Evolutionary conservation across 2,888 invertebrate species (phyloP).

Genomic region (Meta bourneti): DNA sequence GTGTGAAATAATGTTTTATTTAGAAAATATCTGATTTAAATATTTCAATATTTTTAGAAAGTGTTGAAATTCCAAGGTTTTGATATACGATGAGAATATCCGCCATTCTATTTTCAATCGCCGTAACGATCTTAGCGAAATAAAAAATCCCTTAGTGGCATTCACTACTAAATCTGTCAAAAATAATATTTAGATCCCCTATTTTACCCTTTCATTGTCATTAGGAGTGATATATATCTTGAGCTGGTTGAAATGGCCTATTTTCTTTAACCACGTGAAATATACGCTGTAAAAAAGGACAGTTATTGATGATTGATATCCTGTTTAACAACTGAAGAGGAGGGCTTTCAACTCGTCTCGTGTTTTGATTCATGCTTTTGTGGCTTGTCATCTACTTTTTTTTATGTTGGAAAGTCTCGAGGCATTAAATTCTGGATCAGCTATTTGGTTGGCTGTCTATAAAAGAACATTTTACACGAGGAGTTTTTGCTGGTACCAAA

Average conservation of each 20-base stretch:
- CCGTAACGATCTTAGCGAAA: background rate
- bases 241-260: slow-evolving; percentile 22
- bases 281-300: slow-evolving; percentile 25
- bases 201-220: slow-evolving; percentile 43
- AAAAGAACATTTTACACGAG: background rate
- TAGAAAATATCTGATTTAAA: background rate
- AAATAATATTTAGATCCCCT: slow-evolving; percentile 43
- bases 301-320: slow-evolving; percentile 50
- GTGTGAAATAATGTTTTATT: background rate
- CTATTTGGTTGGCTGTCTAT: background rate
- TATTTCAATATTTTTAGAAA: background rate
- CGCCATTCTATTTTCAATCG: background rate
- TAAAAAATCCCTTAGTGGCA: background rate
- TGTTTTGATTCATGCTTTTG: slow-evolving; percentile 49
- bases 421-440: background rate
- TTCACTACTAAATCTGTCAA: slow-evolving; percentile 40
- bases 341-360: slow-evolving; percentile 27
- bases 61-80: background rate
- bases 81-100: background rate
- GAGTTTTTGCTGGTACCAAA: background rate
- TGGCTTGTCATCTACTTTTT: slow-evolving; percentile 2
- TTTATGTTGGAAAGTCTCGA: background rate
- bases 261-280: slow-evolving; percentile 36
- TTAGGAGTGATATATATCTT: slow-evolving; percentile 44
- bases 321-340: slow-evolving; percentile 42